Conservation (phyloP, 2,113 vertebrate genomes). For the Ursus arctos region DNA sequence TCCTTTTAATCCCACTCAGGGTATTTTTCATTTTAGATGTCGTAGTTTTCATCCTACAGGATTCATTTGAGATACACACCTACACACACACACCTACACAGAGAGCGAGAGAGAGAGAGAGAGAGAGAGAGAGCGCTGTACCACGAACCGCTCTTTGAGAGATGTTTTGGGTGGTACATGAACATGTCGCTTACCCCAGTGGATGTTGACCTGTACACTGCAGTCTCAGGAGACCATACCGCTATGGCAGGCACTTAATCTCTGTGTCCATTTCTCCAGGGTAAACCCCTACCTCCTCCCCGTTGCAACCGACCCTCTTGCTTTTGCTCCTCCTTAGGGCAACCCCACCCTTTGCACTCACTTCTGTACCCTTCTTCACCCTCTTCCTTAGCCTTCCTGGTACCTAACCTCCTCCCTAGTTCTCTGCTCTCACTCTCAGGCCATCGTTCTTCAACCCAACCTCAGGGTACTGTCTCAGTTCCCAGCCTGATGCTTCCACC, state of each 20-base stretch:
- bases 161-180: background rate
- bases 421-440: background rate
- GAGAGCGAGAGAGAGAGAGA: too few species aligned
- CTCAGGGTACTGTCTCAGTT: background rate
- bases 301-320: background rate
- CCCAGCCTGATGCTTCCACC: background rate
- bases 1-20: background rate
- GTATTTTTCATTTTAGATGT: background rate
- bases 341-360: background rate
- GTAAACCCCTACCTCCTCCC: background rate
- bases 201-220: background rate
- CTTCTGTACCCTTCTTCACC: background rate
- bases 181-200: background rate
- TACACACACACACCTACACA: background rate
- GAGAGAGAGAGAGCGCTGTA: background rate
- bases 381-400: background rate
- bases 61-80: background rate
- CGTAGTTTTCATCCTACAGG: background rate
- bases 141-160: background rate
- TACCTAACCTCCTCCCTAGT: background rate
- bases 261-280: background rate
- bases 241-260: background rate
- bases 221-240: background rate
- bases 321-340: background rate
- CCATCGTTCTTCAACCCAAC: background rate